These are phyloP conservation scores for Melanotaenia nigrans DNA, from an alignment of 2,797 vertebrate species.

Conservation along the genomic window DNA sequence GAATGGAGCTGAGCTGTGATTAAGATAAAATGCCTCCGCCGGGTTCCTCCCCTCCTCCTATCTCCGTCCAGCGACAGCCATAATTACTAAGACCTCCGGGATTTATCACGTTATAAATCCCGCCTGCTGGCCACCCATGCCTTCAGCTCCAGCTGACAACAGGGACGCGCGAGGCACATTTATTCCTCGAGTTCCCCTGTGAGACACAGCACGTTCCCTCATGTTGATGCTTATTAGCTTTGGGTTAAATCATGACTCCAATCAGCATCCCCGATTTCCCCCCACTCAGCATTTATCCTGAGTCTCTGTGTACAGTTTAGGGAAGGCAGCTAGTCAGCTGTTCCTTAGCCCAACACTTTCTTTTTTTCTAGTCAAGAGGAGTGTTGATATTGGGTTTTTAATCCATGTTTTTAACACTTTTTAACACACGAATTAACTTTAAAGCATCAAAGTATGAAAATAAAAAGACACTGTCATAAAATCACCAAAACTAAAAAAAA, in stretches of 20 bases:
- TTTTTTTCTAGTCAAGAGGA: background rate
- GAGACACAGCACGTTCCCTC: constrained; percentile 49
- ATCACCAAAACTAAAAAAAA: background rate
- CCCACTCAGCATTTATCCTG: constrained; percentile 35
- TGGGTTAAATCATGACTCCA: constrained; percentile 53
- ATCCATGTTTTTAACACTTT: background rate
- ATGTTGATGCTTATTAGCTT: constrained; percentile 49
- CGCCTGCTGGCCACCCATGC: constrained; percentile 77
- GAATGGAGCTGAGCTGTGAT: constrained; percentile 82
- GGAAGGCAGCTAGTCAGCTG: background rate
- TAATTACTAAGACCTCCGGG: constrained; percentile 82
- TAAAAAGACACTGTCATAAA: background rate
- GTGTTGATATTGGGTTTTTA: background rate
- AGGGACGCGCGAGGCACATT: constrained; percentile 58
- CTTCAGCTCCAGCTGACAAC: constrained; percentile 66
- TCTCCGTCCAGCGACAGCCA: constrained; percentile 74
- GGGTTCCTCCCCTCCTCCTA: constrained; percentile 35
- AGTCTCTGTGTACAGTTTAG: background rate
- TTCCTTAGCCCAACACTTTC: background rate
- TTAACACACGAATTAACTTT: background rate
- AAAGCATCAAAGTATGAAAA: too few relatives aligned
- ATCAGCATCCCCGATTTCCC: constrained; percentile 42
- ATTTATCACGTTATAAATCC: constrained; percentile 83
- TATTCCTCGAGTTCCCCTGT: constrained; percentile 44
- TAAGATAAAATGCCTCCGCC: constrained; percentile 82